Conservation (phyloP, 2,888 invertebrate genomes). For the Trissolcus brochymenae region DNA sequence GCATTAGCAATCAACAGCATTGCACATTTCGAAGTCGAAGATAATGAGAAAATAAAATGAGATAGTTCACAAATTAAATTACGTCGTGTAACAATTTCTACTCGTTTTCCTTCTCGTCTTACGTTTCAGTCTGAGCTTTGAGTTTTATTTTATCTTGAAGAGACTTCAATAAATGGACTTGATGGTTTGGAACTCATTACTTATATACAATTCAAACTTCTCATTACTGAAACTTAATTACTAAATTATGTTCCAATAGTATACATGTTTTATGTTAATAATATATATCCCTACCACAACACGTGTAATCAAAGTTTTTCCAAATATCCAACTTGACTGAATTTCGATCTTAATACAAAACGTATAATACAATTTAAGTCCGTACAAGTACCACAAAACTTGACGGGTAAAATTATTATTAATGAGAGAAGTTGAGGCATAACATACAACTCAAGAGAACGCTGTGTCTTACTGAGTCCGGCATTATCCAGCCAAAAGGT, state of each 20-base stretch:
- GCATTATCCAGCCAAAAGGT: conserved; percentile 14
- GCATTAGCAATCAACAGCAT: conserved; percentile 55
- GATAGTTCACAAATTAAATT: conserved; percentile 39
- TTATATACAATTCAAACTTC: too few relatives aligned
- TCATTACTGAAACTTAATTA: too few relatives aligned
- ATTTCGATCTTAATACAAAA: conserved; percentile 15
- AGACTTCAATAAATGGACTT: too few relatives aligned
- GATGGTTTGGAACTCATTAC: neutral
- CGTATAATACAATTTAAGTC: neutral
- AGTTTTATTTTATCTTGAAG: neutral
- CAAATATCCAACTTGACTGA: neutral
- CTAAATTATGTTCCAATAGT: too few relatives aligned
- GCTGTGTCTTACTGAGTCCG: conserved; percentile 14
- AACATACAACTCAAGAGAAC: conserved; percentile 18
- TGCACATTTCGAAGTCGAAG: conserved; percentile 35
- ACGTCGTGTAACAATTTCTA: conserved; percentile 25
- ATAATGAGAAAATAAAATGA: conserved; percentile 52
- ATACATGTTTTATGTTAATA: too few relatives aligned
- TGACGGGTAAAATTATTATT: conserved; percentile 25
- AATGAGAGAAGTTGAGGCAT: conserved; percentile 13
- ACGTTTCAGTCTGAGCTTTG: conserved; percentile 2
- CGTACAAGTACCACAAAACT: conserved; percentile 11
- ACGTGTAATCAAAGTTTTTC: too few relatives aligned
- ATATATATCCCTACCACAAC: too few relatives aligned
- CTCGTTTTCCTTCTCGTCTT: conserved; percentile 22